Conservation (phyloP, 2,888 invertebrate species). For the Drosophila putrida region DNA sequence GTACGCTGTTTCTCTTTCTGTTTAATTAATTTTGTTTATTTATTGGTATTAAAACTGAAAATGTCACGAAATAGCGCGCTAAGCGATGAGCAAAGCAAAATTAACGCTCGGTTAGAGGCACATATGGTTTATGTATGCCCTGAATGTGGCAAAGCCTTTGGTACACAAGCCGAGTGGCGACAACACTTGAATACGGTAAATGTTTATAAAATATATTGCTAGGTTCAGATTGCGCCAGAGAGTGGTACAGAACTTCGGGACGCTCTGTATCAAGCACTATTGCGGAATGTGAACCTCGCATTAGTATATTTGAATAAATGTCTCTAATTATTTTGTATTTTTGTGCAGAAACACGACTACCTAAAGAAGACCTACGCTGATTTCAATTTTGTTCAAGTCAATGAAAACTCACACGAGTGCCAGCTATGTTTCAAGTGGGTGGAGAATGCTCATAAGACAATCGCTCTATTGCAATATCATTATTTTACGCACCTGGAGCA, state of each 20-base stretch:
- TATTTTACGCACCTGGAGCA: constrained; percentile 79
- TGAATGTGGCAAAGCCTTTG: constrained; percentile 77
- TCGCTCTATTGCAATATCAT: constrained; percentile 81
- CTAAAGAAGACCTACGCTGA: constrained; percentile 71
- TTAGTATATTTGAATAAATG: not conserved
- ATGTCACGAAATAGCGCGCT: constrained; percentile 57
- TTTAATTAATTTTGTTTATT: not conserved
- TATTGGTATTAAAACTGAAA: not conserved
- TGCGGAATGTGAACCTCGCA: no score
- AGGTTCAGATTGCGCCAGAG: no score
- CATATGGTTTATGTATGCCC: constrained; percentile 82
- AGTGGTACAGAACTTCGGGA: no score
- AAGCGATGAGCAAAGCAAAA: constrained; percentile 60
- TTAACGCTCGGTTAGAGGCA: constrained; percentile 73
- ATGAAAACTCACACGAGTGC: constrained; percentile 78
- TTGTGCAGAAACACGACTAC: constrained; percentile 69
- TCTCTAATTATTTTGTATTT: not conserved
- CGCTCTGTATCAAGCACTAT: no score
- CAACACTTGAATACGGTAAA: constrained; percentile 71
- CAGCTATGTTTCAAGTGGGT: constrained; percentile 79
- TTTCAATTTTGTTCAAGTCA: constrained; percentile 76
- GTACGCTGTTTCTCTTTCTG: no score
- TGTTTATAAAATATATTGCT: not conserved
- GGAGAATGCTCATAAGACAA: constrained; percentile 77
- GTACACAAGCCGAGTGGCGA: constrained; percentile 79